Evolutionary conservation across 2,113 vertebrate species (phyloP).

Genomic region (Lamprotornis superbus): DNA sequence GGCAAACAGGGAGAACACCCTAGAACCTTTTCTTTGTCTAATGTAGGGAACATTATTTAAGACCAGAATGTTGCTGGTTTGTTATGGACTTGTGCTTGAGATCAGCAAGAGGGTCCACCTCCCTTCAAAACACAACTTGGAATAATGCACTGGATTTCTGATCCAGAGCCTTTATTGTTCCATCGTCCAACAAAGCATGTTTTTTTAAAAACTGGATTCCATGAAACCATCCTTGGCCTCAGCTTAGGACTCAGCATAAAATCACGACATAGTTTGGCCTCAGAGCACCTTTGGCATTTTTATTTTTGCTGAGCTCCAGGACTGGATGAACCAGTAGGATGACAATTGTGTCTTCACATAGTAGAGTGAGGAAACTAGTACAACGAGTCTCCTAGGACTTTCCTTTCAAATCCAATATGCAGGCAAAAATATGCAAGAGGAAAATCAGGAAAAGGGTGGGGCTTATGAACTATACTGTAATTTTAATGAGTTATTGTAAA

Average conservation of each 20-base stretch:
- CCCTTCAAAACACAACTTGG: not conserved
- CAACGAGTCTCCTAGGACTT: not conserved
- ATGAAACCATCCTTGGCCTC: not conserved
- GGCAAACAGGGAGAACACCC: not conserved
- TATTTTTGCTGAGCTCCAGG: not conserved
- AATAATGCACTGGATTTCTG: not conserved
- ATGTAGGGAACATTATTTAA: not conserved
- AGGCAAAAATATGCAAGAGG: not conserved
- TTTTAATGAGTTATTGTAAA: slow-evolving; percentile 17
- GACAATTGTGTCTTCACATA: not conserved
- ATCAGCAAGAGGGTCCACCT: not conserved
- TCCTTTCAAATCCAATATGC: not conserved
- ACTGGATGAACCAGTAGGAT: not conserved
- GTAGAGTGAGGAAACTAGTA: not conserved
- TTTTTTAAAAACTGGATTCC: not conserved
- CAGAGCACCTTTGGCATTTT: not conserved
- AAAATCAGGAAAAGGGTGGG: not conserved
- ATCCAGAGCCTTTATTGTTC: not conserved
- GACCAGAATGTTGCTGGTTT: not conserved
- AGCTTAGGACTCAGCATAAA: not conserved
- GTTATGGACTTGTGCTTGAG: not conserved
- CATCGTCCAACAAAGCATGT: not conserved
- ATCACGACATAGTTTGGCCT: not conserved
- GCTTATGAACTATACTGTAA: not conserved
- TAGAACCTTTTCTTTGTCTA: not conserved